phyloP scores from a whole-genome alignment of 1,140 invertebrate species.

The Lucilia sericata region DNA sequence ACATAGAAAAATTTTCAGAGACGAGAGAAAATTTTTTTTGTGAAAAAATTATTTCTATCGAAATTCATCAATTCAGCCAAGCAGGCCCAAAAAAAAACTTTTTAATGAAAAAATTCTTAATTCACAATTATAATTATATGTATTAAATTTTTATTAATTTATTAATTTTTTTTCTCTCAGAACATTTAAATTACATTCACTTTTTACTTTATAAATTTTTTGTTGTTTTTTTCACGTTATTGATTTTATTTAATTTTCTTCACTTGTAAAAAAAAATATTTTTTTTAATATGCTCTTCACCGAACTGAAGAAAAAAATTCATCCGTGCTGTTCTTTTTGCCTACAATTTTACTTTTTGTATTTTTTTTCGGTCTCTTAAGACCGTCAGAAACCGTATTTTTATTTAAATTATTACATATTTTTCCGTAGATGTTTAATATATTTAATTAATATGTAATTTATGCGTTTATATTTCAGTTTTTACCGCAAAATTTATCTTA shows the following conservation, averaged over 20 bases:
- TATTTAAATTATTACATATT: conserved; percentile 7
- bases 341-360: conserved; percentile 22
- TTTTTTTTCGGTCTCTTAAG: background rate
- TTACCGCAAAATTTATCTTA: conserved; percentile 33
- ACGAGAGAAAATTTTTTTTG: conserved; percentile 21
- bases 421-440: background rate
- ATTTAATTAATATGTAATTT: background rate
- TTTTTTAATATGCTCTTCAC: background rate
- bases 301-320: background rate
- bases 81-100: conserved; percentile 30
- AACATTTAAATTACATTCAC: background rate
- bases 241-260: background rate
- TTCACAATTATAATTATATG: conserved; percentile 18
- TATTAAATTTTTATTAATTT: background rate
- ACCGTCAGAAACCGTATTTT: conserved; percentile 20
- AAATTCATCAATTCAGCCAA: conserved; percentile 38
- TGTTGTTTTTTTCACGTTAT: conserved; percentile 19
- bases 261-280: conserved; percentile 20
- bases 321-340: background rate
- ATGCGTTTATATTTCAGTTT: conserved; percentile 25
- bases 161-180: background rate
- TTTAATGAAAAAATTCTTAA: conserved; percentile 31
- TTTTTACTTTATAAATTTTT: conserved; percentile 1
- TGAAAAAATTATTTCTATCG: conserved; percentile 20
- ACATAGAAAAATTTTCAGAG: conserved; percentile 17